Conservation (phyloP, 2,113 vertebrate species). For the Gadus macrocephalus region DNA sequence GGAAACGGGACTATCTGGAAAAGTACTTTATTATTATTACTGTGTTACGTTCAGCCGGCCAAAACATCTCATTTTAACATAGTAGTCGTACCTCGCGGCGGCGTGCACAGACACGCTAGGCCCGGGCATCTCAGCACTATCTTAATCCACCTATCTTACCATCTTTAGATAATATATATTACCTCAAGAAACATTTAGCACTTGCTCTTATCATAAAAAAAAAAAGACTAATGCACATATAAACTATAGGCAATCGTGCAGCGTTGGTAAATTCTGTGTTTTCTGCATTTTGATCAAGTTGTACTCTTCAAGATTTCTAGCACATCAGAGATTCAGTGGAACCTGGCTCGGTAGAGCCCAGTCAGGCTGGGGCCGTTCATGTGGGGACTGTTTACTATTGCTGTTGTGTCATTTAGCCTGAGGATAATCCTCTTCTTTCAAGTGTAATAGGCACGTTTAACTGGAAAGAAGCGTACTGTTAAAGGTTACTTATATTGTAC, state of each 20-base stretch:
- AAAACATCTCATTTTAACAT: constrained; percentile 26
- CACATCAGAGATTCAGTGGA: constrained; percentile 38
- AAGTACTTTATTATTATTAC: constrained; percentile 7
- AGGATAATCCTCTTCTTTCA: constrained; percentile 59
- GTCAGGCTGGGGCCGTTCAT: constrained; percentile 35
- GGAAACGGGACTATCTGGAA: constrained; percentile 56
- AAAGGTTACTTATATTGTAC: constrained; percentile 59
- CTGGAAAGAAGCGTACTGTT: constrained; percentile 54
- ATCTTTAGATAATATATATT: constrained; percentile 42
- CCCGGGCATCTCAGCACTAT: constrained; percentile 31
- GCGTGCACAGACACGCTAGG: constrained; percentile 24
- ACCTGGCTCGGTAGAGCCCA: constrained; percentile 43
- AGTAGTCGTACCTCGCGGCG: constrained; percentile 28
- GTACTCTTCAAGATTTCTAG: constrained; percentile 45
- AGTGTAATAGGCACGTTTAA: constrained; percentile 55
- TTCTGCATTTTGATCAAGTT: constrained; percentile 42
- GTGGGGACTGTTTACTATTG: constrained; percentile 50
- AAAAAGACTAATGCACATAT: constrained; percentile 53
- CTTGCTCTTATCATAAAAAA: constrained; percentile 30
- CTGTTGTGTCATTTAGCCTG: constrained; percentile 46
- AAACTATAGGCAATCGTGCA: constrained; percentile 1
- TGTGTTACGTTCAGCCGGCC: constrained; percentile 36
- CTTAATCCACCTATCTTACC: constrained; percentile 37
- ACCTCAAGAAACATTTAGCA: constrained; percentile 39
- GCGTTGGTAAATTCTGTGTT: constrained; percentile 32